phyloP scores from a whole-genome alignment of 2,797 vertebrate species.

The Jordanella pulchra region DNA sequence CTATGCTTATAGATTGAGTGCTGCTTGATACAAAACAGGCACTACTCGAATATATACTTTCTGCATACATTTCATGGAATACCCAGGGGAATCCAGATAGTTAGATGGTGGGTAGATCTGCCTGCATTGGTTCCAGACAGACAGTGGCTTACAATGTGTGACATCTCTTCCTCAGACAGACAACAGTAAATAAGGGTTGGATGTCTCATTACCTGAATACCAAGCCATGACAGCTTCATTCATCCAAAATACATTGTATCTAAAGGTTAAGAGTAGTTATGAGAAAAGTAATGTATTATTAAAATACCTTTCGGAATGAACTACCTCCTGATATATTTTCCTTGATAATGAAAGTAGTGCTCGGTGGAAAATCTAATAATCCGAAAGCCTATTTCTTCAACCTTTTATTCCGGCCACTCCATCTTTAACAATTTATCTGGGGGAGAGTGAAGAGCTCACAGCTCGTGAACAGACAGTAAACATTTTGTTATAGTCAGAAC shows the following conservation, averaged over 20 bases:
- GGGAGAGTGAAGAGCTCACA: constrained; percentile 71
- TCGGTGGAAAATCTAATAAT: constrained; percentile 81
- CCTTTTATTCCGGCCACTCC: constrained; percentile 77
- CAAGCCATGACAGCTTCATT: constrained; percentile 76
- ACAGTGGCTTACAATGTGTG: constrained; percentile 12
- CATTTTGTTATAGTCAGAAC: constrained; percentile 82
- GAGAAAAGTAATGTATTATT: constrained; percentile 85
- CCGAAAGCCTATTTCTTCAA: constrained; percentile 79
- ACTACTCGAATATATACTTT: constrained; percentile 69
- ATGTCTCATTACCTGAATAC: constrained; percentile 79
- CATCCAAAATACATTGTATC: constrained; percentile 82
- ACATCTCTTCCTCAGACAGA: constrained; percentile 57
- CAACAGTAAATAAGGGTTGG: constrained; percentile 80
- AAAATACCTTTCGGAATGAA: constrained; percentile 85
- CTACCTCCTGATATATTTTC: constrained; percentile 86
- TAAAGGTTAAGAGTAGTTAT: constrained; percentile 87
- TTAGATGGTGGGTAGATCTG: constrained; percentile 9
- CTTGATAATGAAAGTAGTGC: constrained; percentile 84
- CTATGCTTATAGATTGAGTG: constrained; percentile 73
- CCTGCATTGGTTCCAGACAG: constrained; percentile 35
- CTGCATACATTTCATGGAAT: constrained; percentile 70
- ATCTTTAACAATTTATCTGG: constrained; percentile 75
- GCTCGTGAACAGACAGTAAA: constrained; percentile 82
- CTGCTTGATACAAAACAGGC: constrained; percentile 71
- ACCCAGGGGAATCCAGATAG: constrained; percentile 24